A percentile compares a stretch with the other conserved stretches of the same genome.
phyloP scores from a whole-genome alignment of 2,797 vertebrate species.

The Coracias cyanogaster region DNA sequence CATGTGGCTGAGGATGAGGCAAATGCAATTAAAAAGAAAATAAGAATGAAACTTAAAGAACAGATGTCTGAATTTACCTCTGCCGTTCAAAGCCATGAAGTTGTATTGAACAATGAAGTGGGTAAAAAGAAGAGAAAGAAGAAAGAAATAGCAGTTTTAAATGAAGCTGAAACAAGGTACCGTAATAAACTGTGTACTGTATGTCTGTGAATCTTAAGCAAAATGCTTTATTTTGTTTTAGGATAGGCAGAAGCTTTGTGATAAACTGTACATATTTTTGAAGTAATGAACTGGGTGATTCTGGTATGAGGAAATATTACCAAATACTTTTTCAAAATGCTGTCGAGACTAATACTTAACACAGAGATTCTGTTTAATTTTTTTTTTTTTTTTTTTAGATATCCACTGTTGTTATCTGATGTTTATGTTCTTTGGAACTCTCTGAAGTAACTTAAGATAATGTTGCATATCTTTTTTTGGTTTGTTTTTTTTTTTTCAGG shows the following conservation, averaged over 20 bases:
- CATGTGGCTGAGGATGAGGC: slow-evolving; percentile 87
- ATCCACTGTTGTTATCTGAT: not conserved
- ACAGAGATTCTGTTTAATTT: not conserved
- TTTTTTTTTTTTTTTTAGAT: not conserved
- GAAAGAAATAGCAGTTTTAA: slow-evolving; percentile 77
- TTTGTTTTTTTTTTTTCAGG: not conserved
- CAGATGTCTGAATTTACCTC: slow-evolving; percentile 74
- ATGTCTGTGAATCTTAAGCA: not conserved
- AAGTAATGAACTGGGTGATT: not conserved
- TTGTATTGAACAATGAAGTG: slow-evolving; percentile 81
- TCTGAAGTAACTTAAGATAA: not conserved
- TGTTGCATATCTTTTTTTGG: not conserved
- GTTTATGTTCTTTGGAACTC: not conserved
- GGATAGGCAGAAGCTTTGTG: not conserved
- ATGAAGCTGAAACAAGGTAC: slow-evolving; percentile 83
- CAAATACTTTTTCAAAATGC: not conserved
- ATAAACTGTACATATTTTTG: not conserved
- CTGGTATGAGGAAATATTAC: not conserved
- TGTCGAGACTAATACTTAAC: not conserved
- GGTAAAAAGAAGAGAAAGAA: slow-evolving; percentile 91
- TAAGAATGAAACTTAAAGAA: slow-evolving; percentile 80
- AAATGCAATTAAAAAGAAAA: slow-evolving; percentile 82
- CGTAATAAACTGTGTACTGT: not conserved
- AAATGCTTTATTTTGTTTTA: not conserved
- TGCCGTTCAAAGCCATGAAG: slow-evolving; percentile 66